A percentile compares a stretch with the other conserved stretches of the same genome.
Conservation (phyloP, 2,113 vertebrate species). For the Leptocoma aspasia region DNA sequence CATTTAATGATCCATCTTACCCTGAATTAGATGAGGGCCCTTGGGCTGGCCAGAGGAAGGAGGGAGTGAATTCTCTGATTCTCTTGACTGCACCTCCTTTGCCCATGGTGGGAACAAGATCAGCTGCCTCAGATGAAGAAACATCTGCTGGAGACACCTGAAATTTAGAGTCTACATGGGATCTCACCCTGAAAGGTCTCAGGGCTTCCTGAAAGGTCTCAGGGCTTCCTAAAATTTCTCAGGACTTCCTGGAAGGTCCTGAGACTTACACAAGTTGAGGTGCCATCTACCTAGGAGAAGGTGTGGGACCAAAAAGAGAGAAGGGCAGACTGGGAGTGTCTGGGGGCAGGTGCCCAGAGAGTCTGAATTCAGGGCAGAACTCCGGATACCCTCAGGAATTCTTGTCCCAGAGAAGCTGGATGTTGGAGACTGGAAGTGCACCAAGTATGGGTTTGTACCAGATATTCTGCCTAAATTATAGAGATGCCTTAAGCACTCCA, state of each 20-base stretch:
- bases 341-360: neutral
- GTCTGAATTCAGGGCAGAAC: neutral
- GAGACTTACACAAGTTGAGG: neutral
- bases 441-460: neutral
- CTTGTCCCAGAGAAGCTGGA: neutral
- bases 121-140: neutral
- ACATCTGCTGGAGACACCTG: neutral
- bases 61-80: neutral
- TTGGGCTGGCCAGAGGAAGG: neutral
- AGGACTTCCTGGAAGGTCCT: neutral
- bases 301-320: neutral
- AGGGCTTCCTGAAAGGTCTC: neutral
- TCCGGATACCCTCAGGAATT: neutral
- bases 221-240: too few relatives aligned
- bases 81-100: neutral
- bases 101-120: accelerated
- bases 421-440: neutral
- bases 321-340: neutral
- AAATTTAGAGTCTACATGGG: neutral
- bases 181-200: neutral
- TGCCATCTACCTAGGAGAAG: neutral
- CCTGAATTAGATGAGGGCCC: neutral
- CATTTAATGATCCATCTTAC: too few relatives aligned
- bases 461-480: neutral
- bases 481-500: neutral